Base-by-base conservation (phyloP, 2,888 invertebrate genomes). In the Pachliopta kotzebuea region DNA sequence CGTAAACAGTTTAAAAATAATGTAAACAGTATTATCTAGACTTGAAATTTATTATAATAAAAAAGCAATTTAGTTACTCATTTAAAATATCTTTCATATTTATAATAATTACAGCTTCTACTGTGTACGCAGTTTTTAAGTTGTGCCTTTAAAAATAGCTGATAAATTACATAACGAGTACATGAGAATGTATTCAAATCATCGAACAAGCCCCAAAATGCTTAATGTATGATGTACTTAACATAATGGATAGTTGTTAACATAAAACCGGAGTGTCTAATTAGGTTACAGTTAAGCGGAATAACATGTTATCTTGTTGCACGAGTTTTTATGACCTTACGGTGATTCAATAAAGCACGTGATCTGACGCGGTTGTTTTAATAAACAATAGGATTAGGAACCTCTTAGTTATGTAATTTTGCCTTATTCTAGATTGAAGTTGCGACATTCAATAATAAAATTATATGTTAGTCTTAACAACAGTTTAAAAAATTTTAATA, bases 351-450 rank as follows among this genome's bases (percentile, higher is more conserved):
- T 63, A 67, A 67, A 80, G 80, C 87, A 87, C 83, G 84, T 85
- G 85, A 85, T 69, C 71, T 85, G 84, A 86, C 81, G 80, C 74
- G 70, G 68, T 69, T 60, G 57, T 81, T 75, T 79, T 79, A 76
- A 81, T 78, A 82, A 83, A 85, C 81, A 85, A 76, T 74, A 68
- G 74, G 79, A 82, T 82, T 79, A 81, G 67, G 74, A 69, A 60
- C 62, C 60, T 66, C 66, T 58, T 63, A 49, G 54, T 67, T 66
- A 29, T 57, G 50, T 21, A 54, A 62, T 63, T 60, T 52, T 54
- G 45, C 24, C 56, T 64, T 45, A 60, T 59, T 60, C 49, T 53
- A 52, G 20, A 50, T 31, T 23, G 61, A 59, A 52, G 4, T n/a
- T 7, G 45, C 11, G 45, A n/a, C 7, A 4, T n/a, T 45, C 18